phyloP scores from a whole-genome alignment of 2,797 vertebrate genomes.

The Chelon auratus region DNA sequence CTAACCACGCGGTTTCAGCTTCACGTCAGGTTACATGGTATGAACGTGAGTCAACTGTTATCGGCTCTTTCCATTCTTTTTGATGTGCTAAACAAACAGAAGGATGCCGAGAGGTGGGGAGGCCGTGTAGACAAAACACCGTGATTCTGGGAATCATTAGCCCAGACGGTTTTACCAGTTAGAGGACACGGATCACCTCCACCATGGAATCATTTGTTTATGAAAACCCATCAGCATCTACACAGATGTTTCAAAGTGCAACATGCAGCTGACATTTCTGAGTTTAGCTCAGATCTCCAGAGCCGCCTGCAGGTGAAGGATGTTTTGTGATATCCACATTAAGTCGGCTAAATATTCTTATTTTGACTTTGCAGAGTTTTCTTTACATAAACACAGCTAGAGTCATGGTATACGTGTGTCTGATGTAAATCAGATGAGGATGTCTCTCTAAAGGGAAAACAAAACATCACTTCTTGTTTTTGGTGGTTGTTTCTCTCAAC shows the following conservation, averaged over 20 bases:
- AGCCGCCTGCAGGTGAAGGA: conserved; percentile 1
- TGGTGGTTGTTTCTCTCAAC: no score
- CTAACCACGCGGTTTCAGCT: conserved; percentile 49
- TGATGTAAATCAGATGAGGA: background rate
- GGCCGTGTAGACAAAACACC: background rate
- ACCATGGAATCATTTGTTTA: background rate
- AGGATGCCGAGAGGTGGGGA: background rate
- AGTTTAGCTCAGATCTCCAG: background rate
- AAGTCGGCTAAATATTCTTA: background rate
- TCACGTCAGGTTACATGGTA: background rate
- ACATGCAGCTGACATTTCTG: background rate
- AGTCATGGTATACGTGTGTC: background rate
- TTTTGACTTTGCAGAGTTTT: background rate
- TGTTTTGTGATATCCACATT: no score
- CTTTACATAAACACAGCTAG: background rate
- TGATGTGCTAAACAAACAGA: conserved; percentile 27
- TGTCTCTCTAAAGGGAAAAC: background rate
- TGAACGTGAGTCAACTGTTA: conserved; percentile 12
- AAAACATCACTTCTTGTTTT: no score
- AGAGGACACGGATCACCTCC: conserved; percentile 1
- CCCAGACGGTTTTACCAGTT: background rate
- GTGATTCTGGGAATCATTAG: conserved; percentile 11
- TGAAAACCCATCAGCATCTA: background rate
- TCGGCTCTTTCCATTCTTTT: conserved; percentile 22
- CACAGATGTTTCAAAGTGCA: background rate